Evolutionary conservation across 2,888 invertebrate genomes (phyloP), one percentile per base, ranked within the genome.

Genomic region (Volucella zonaria): DNA sequence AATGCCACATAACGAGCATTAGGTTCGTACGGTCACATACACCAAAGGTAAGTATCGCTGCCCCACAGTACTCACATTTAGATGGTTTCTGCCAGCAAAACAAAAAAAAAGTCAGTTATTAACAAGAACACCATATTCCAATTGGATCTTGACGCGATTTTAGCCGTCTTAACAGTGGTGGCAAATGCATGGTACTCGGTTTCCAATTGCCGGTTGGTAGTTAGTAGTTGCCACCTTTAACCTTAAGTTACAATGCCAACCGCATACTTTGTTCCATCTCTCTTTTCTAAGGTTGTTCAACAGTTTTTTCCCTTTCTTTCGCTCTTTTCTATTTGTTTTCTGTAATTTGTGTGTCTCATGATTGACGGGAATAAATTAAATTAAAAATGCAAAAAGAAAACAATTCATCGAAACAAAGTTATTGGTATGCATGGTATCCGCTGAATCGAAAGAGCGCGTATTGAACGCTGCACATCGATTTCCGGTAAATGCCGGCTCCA

Each of bases 331-430:
- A 47, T 52, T 38, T 31, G 40, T 66, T 62, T 47, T 61, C 23
- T 15, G 40, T 15, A 2, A 9, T 38, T 8, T 38, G 15, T 52
- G 43, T 23, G 14, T 47, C 42, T 23, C 40, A 31, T 12, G 43
- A 14, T 18, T 2, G 8, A 47, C 8, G 10, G 8, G n/a, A 59
- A 49, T 42, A 62, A 78, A 62, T 77, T 40, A 23, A 68, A 71
- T 78, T 78, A 71, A 64, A 71, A 78, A 70, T 78, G 70, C 68
- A 54, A 61, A 70, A 54, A 67, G 31, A 31, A 31, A 31, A 67
- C 76, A 77, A 62, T 59, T 59, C 8, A 49, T 58, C 49, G 54
- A 18, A 70, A 70, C 49, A n/a, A 70, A 58, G 42, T 58, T 49
- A 70, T 70, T 77, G 38, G 45, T 54, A 61, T 70, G 77, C 68